A percentile compares a stretch with the other conserved stretches of the same genome.
These are phyloP conservation scores for Neoaliturus tenellus DNA, from an alignment of 2,888 invertebrate species.

Conservation along the genomic window DNA sequence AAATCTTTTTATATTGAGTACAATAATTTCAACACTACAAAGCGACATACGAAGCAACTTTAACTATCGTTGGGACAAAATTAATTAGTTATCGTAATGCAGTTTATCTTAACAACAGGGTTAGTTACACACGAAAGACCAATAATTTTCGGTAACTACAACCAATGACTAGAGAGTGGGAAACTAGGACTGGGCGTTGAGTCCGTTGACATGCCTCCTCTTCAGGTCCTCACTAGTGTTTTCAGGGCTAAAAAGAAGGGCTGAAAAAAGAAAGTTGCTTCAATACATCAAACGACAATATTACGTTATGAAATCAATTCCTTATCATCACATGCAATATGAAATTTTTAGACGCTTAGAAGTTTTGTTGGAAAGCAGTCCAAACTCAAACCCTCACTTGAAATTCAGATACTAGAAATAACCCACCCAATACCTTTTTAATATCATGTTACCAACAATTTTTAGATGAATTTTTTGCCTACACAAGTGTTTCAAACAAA, in stretches of 20 bases:
- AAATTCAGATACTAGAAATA: no score
- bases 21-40: not conserved
- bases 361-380: no score
- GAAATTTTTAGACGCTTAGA: no score
- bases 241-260: slow-evolving; percentile 20
- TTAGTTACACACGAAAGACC: slow-evolving; percentile 18
- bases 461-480: no score
- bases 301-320: no score
- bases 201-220: slow-evolving; percentile 10
- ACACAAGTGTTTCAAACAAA: no score
- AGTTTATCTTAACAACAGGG: not conserved
- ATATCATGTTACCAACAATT: no score
- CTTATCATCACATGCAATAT: no score
- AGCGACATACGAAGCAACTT: not conserved
- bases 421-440: no score
- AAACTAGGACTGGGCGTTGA: slow-evolving; percentile 8
- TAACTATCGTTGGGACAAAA: not conserved
- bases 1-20: not conserved
- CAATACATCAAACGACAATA: no score
- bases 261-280: not conserved
- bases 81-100: not conserved
- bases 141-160: not conserved
- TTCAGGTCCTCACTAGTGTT: not conserved
- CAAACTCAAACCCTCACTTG: no score
- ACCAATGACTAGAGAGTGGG: slow-evolving; percentile 5